Base-by-base conservation (phyloP, 2,113 vertebrate genomes). In the Archilochus colubris region DNA sequence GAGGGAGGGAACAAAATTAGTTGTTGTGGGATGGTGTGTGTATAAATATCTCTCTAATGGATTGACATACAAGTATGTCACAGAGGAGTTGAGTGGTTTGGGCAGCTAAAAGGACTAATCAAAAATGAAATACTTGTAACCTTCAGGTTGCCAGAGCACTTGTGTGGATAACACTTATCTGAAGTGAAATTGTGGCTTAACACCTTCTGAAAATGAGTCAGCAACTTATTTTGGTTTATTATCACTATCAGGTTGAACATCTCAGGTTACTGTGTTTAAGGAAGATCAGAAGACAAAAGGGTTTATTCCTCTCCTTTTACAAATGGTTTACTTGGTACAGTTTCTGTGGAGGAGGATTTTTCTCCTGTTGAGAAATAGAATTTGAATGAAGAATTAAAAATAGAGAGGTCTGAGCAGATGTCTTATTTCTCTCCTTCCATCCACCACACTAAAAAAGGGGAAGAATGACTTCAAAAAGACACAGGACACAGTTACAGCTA, bases 151-250 rank as follows among this genome's bases (percentile, higher is more conserved):
- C n/a, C 79, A 64, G 83, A 86, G 62, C 68, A 43, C 53, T 95
- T 73, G 0, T 66, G 85, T 95, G 91, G 82, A 93, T 94, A 85
- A 64, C 74, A 24, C 87, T 91, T 3, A 6, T 94, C 79, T 93
- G 44, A 55, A 91, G 68, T 70, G 88, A 94, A 94, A 83, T 86
- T 77, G 82, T 88, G 90, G 72, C 79, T 95, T 94, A 77, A 72
- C 94, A 83, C 61, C 82, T 67, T 95, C 74, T 75, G 53, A 88
- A 96, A 91, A 91, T 91, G 93, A 95, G 72, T 93, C 79, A 87
- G 85, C 88, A 87, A 15, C 24, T 88, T 83, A 69, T 81, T 94
- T 67, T 62, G 88, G 55, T 88, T 88, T 82, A 58, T 89, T 87
- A 43, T n/a, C 51, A 12, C 33, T 40, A 58, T 74, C 82, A 77